Evolutionary conservation across 2,888 invertebrate genomes (phyloP), one percentile per base, ranked within the genome.

Genomic region (Stictocephala bisonia): DNA sequence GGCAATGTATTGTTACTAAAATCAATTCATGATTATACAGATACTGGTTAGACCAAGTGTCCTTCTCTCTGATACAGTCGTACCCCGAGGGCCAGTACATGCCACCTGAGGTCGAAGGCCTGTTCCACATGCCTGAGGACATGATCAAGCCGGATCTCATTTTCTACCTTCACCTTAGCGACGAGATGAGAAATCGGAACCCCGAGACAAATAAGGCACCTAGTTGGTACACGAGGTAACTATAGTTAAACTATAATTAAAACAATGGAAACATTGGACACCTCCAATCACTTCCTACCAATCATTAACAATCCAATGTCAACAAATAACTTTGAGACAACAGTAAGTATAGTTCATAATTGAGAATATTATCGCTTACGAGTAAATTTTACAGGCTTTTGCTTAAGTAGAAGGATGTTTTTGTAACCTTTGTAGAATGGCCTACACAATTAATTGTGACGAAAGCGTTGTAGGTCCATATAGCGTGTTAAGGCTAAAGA

Each of bases 21-120:
- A n/a, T n/a, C 6, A 31, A 31, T 11, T 31, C 35, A 6, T 31
- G 6, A 31, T 31, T 31, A 6, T 6, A 9, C 40, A 60, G 60
- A 1, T 60, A 60, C 40, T 60, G 60, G 60, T 40, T 29, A 7
- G 60, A 60, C n/a, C 60, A 60, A 24, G 9, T 60, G 40, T 35
- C 60, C 22, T 60, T 40, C 40, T 60, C 60, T 3, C 29, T 60
- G 35, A 29, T 29, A 1, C 60, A 60, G 22, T 22, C 20, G 3
- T 3, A 27, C 2, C 20, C 15, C 22, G 4, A 27, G 1, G 22
- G 22, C 3, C 18, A 60, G 18, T n/a, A n/a, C n/a, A n/a, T 60
- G 2, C 2, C 20, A 13, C 35, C 27, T 40, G 60, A 22, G 22
- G 24, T 40, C 6, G 31, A 31, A 7, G 60, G 40, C 22, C 20